Evolutionary conservation across 2,797 vertebrate genomes (phyloP), one percentile per base, ranked within the genome.

Genomic region (Channa striata): DNA sequence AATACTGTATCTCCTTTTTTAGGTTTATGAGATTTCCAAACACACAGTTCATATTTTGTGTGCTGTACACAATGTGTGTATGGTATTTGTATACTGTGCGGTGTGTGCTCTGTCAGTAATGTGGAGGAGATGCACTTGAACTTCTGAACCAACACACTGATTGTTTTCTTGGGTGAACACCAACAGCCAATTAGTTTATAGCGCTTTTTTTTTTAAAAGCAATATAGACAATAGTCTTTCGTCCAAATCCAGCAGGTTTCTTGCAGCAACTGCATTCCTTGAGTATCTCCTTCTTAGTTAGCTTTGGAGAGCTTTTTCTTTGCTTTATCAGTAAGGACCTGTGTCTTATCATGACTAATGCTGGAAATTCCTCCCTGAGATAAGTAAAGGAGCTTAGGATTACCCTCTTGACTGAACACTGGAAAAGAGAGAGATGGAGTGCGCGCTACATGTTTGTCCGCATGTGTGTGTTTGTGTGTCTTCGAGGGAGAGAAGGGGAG

Each of bases 311-410:
- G 87, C 81, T 87, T 86, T 89, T 77, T 78, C 80, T 83, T 65
- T 20, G 12, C 86, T 89, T 91, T 92, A 93, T 93, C 88, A 89
- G 87, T 75, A 78, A 90, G 86, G 87, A 89, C 91, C 88, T 89
- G 69, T 81, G 87, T 89, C 89, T 93, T 94, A 95, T 94, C 93
- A 84, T 92, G 90, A 94, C 89, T 92, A 93, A 93, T 92, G 83
- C 88, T 92, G 88, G 87, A 94, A 94, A 94, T 94, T 94, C 93
- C 92, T 91, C 91, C 89, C 54, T 68, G 83, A 92, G 94, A 95
- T 95, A 94, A 94, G 92, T 89, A 92, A 94, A 94, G 92, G 81
- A 93, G 93, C 81, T 94, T 93, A 94, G 92, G 92, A 93, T 94
- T 94, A 94, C 87, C 92, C 92, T 92, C 90, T 88, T 90, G 92